These are phyloP conservation scores for Anastrepha ludens DNA, from an alignment of 1,140 invertebrate genomes.

Conservation along the genomic window DNA sequence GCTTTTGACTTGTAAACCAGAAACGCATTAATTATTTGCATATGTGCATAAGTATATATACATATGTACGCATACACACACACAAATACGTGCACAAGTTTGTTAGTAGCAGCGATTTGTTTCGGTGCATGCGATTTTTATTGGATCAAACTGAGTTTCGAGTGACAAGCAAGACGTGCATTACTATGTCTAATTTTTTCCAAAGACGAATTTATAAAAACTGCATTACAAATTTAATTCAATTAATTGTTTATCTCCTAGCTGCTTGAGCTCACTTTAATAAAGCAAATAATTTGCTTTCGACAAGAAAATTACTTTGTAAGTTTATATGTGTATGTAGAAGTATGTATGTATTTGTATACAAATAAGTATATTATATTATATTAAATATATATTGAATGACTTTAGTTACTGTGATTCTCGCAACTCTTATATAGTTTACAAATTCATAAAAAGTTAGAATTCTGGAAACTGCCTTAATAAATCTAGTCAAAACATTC, in stretches of 20 bases:
- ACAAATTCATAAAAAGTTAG: no score
- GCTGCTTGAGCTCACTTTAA: neutral
- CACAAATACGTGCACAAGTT: neutral
- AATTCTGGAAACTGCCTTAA: no score
- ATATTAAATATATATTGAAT: no score
- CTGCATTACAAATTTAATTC: neutral
- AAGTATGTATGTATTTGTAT: no score
- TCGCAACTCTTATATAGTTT: no score
- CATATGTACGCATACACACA: neutral
- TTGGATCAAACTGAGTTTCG: neutral
- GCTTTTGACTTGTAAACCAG: neutral
- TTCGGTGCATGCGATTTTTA: neutral
- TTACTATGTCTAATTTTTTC: neutral
- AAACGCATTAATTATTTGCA: slow-evolving; percentile 1
- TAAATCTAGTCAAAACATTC: no score
- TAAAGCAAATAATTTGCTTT: neutral
- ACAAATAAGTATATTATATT: no score
- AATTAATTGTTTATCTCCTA: slow-evolving; percentile 1
- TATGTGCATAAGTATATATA: neutral
- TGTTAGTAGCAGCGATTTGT: neutral
- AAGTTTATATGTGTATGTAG: no score
- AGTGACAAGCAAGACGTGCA: neutral
- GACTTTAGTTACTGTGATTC: no score
- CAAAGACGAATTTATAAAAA: no score
- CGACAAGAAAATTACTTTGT: neutral